Conservation (phyloP, 2,888 invertebrate genomes). For the Dasypogon diadema region DNA sequence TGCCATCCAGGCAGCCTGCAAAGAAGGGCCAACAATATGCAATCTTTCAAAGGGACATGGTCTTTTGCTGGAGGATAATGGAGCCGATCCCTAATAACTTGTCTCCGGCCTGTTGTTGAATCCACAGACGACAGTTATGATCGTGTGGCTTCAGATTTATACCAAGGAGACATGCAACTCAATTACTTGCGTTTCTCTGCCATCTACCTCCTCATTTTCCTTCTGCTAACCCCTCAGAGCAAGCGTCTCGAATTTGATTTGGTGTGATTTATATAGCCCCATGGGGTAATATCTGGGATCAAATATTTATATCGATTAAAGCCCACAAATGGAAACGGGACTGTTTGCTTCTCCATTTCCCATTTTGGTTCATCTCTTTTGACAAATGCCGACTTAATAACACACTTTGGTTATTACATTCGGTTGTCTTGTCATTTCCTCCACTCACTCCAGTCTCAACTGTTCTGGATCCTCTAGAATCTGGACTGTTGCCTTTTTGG, state of each 20-base stretch:
- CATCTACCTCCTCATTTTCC: neutral
- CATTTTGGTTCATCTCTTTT: conserved; percentile 44
- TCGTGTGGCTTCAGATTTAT: conserved; percentile 50
- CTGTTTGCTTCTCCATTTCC: conserved; percentile 45
- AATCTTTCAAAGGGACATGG: conserved; percentile 15
- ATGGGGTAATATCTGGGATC: conserved; percentile 52
- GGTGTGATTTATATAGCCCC: conserved; percentile 53
- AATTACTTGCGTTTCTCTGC: conserved; percentile 44
- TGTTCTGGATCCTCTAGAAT: neutral
- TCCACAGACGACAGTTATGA: conserved; percentile 52
- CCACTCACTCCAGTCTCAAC: conserved; percentile 6
- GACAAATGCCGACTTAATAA: conserved; percentile 53
- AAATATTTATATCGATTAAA: conserved; percentile 54
- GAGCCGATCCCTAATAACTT: conserved; percentile 50
- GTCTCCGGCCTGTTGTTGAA: conserved; percentile 45
- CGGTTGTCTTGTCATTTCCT: conserved; percentile 49
- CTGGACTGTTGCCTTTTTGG: conserved; percentile 24
- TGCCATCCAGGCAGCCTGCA: neutral
- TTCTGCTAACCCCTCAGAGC: neutral
- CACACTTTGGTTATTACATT: conserved; percentile 49
- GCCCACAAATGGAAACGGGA: conserved; percentile 35
- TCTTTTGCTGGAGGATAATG: conserved; percentile 29
- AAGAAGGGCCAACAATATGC: conserved; percentile 22
- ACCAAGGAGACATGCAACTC: conserved; percentile 50
- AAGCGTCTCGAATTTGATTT: conserved; percentile 52